Base-by-base conservation (phyloP, 1,140 invertebrate genomes). In the Ceratina australensis region DNA sequence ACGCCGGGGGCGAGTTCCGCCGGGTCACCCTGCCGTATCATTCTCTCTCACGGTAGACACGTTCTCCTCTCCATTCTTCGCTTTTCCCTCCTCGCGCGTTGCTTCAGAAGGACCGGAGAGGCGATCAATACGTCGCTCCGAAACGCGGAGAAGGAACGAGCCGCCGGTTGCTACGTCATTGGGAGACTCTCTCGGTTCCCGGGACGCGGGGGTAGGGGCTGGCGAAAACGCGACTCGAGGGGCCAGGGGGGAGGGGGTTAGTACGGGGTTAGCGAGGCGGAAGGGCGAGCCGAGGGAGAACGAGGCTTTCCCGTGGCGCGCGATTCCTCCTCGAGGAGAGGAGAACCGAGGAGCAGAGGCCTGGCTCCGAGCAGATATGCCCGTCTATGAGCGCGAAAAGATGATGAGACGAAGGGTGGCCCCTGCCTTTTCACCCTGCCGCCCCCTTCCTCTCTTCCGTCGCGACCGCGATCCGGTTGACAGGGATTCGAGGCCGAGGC, bases 71-170 rank as follows among this genome's bases (percentile, higher is more conserved):
- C 59, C 69, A 71, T 76, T 81, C 76, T 76, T 80, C 79, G 72
- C 33, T 42, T 81, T 82, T 81, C 82, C 73, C 72, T 81, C 74
- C 73, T 50, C 71, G 72, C 73, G 83, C 73, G 84, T 81, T 78
- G 86, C 83, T 88, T 87, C 82, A 87, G 87, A 79, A 86, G 82
- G 83, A 42, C 69, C 81, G 72, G 81, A 85, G 75, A 82, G 82
- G 80, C 90, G 90, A 91, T 91, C 90, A 91, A 91, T 91, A 91
- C 88, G 87, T 87, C 86, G 87, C 83, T 82, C 71, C 78, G 86
- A 81, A 87, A 86, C 84, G 33, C 33, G 86, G 86, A 87, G 87
- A 87, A 88, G 86, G 88, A 89, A 86, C 81, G 59, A 78, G 67
- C 65, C 24, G 76, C 33, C 33, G 33, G 33, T 42, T 42, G 79